Percentiles rank a stretch among this genome's conserved stretches.
phyloP scores from a whole-genome alignment of 2,888 invertebrate species.

The Eumerus sabulonum region DNA sequence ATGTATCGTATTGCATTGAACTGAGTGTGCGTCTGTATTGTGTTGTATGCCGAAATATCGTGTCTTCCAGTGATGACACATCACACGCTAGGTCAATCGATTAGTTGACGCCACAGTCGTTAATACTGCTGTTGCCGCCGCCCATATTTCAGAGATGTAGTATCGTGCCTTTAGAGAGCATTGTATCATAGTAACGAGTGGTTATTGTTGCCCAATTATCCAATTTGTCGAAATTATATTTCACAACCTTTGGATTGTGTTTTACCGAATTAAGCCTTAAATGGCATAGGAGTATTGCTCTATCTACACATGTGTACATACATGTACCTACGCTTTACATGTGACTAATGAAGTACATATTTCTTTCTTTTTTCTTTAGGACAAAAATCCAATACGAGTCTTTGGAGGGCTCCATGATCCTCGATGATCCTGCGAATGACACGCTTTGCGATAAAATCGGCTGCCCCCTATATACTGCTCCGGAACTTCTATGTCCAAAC shows the following conservation, averaged over 20 bases:
- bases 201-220: conserved; percentile 61
- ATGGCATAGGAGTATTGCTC: conserved; percentile 32
- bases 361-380: conserved; percentile 69
- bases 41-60: conserved; percentile 24
- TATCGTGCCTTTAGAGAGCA: conserved; percentile 43
- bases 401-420: conserved; percentile 77
- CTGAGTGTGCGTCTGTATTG: background rate
- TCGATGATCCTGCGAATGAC: conserved; percentile 76
- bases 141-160: conserved; percentile 56
- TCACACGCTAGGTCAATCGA: conserved; percentile 58
- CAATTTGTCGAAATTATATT: conserved; percentile 63
- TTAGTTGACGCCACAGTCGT: conserved; percentile 52
- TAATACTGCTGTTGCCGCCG: conserved; percentile 20
- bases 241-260: conserved; percentile 53
- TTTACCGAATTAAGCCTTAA: conserved; percentile 55
- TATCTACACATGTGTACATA: too few relatives aligned
- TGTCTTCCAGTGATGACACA: conserved; percentile 47
- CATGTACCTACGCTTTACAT: background rate
- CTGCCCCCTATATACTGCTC: conserved; percentile 78
- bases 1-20: conserved; percentile 42
- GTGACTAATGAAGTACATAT: background rate
- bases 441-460: conserved; percentile 77
- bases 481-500: conserved; percentile 76
- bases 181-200: conserved; percentile 39
- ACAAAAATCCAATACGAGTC: conserved; percentile 78